Conservation (phyloP, 2,888 invertebrate species). For the Eutolmus rufibarbis region DNA sequence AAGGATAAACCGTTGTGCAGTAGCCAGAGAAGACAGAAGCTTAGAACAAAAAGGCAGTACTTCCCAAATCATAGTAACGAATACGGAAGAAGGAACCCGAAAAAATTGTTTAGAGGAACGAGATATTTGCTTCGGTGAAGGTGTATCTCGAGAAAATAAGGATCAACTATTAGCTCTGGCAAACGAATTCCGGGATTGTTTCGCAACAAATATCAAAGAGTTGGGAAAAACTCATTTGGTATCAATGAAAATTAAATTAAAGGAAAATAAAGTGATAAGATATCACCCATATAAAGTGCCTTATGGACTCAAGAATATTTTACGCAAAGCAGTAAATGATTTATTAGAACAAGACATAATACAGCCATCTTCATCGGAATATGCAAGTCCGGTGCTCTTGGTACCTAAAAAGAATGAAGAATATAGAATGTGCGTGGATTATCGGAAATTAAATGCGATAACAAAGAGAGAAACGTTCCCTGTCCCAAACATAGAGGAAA, state of each 20-base stretch:
- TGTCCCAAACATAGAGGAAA: constrained; percentile 21
- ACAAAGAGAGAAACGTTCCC: constrained; percentile 49
- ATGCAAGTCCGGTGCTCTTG: constrained; percentile 53
- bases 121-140: too few species aligned
- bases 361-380: constrained; percentile 52
- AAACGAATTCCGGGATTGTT: too few species aligned
- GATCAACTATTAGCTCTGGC: too few species aligned
- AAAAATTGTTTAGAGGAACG: too few species aligned
- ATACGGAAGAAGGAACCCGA: too few species aligned
- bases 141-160: too few species aligned
- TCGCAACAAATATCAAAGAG: not conserved
- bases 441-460: constrained; percentile 41
- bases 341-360: constrained; percentile 51
- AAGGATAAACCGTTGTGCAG: too few species aligned
- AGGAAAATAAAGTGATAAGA: not conserved
- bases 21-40: too few species aligned
- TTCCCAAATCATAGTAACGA: too few species aligned
- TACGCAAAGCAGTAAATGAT: not conserved
- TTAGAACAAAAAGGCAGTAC: too few species aligned
- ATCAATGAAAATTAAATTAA: not conserved
- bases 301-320: not conserved
- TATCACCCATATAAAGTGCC: not conserved
- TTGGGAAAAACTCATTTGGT: not conserved
- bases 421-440: not conserved
- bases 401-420: constrained; percentile 46